phyloP scores from a whole-genome alignment of 2,113 vertebrate genomes.

The Benthochromis sp. region DNA sequence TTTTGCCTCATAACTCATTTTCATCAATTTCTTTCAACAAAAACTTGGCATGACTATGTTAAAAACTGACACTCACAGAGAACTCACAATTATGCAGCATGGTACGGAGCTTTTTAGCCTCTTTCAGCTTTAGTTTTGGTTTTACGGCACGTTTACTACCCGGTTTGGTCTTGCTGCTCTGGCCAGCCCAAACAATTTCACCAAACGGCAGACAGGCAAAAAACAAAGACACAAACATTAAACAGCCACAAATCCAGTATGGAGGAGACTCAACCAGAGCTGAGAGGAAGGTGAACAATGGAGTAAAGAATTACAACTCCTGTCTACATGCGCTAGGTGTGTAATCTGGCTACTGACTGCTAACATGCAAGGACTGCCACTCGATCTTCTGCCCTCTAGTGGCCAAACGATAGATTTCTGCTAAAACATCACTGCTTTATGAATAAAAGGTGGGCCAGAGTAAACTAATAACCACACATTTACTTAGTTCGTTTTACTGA shows the following conservation, averaged over 20 bases:
- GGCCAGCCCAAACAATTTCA: not conserved
- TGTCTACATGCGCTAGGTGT: not conserved
- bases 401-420: not conserved
- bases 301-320: not conserved
- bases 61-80: not conserved
- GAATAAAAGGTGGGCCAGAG: not conserved
- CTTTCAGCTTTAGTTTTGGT: not conserved
- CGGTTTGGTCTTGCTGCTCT: not conserved
- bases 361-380: not conserved
- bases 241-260: not conserved
- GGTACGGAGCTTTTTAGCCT: not conserved
- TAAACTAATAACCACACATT: not conserved
- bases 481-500: not conserved
- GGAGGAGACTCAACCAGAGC: not conserved
- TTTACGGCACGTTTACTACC: not conserved
- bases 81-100: not conserved
- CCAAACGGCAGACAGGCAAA: not conserved
- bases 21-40: not conserved
- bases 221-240: not conserved
- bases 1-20: not conserved
- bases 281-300: not conserved
- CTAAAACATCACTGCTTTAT: not conserved
- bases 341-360: not conserved
- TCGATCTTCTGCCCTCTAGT: not conserved
- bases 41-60: not conserved